Evolutionary conservation across 2,797 vertebrate species (phyloP).

Genomic region (Poecilia picta): DNA sequence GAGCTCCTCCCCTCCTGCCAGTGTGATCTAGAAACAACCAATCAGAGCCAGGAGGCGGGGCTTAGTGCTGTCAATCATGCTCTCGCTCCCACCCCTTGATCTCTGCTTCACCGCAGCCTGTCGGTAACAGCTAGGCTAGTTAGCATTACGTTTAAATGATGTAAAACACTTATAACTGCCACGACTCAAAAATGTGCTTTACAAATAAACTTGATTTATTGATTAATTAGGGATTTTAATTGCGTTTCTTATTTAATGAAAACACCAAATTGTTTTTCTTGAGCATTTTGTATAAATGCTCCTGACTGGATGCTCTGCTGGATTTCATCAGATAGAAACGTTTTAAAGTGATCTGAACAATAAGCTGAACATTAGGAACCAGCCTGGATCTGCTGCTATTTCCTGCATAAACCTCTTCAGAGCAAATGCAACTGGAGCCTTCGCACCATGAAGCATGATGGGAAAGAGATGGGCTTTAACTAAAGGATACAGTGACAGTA

Average conservation of each 20-base stretch:
- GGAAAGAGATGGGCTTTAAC: conserved; percentile 82
- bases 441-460: conserved; percentile 73
- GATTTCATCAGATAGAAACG: neutral
- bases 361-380: neutral
- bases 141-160: too few relatives aligned
- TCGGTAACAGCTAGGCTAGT: too few relatives aligned
- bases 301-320: neutral
- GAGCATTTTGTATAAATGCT: neutral
- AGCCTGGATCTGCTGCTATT: conserved; percentile 40
- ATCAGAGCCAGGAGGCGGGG: too few relatives aligned
- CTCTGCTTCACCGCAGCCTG: too few relatives aligned
- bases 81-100: too few relatives aligned
- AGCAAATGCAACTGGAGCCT: conserved; percentile 72
- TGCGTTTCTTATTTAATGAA: neutral
- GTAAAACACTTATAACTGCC: too few relatives aligned
- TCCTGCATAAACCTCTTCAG: conserved; percentile 62
- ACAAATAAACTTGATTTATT: too few relatives aligned
- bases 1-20: too few relatives aligned
- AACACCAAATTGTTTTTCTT: neutral
- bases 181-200: too few relatives aligned
- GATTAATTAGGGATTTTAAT: neutral
- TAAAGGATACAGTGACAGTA: conserved; percentile 82
- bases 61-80: too few relatives aligned
- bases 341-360: neutral
- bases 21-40: too few relatives aligned